Evolutionary conservation across 2,888 invertebrate species (phyloP), one percentile per base, ranked within the genome.

Genomic region (Trissolcus brochymenae): DNA sequence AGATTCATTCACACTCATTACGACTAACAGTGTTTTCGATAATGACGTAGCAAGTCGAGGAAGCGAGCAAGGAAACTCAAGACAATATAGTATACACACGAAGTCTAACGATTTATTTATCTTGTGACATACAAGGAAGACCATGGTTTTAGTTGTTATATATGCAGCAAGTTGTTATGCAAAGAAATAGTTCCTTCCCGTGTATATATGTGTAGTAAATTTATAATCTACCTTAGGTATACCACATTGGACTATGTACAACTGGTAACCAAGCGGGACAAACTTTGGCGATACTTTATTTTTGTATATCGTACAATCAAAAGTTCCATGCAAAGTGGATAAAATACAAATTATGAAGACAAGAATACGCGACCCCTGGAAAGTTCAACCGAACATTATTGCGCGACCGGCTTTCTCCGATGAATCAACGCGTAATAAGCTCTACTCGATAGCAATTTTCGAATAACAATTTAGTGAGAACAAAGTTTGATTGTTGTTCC

Each of bases 221-320:
- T 76, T 70, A 76, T 76, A 76, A 70, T 76, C 70, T 35, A 19
- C 21, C 49, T 41, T 64, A 60, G 16, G 43, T 55, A 60, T 50
- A 53, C 62, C 35, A 35, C 35, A 35, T 11, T 35, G 50, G 64
- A 46, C 59, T 59, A 54, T 49, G 53, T 35, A 54, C 59, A 56
- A 68, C 51, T 55, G 53, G 29, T 61, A 35, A 35, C 35, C 29
- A 17, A 51, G 65, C 64, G 17, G 35, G 60, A 62, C 75, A 50
- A 70, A 75, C 60, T 75, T 75, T 70, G 25, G 64, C 50, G 59
- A 55, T 72, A 56, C 62, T 74, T 74, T 74, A 67, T 67, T 74
- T 53, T 59, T 54, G 57, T 51, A 64, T 68, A 75, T 62, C 55
- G 64, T 50, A 54, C 68, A 64, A 75, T 75, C 67, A 68, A 68